A percentile compares a stretch with the other conserved stretches of the same genome.
Conservation (phyloP, 2,888 invertebrate species). For the Beris chalybata region DNA sequence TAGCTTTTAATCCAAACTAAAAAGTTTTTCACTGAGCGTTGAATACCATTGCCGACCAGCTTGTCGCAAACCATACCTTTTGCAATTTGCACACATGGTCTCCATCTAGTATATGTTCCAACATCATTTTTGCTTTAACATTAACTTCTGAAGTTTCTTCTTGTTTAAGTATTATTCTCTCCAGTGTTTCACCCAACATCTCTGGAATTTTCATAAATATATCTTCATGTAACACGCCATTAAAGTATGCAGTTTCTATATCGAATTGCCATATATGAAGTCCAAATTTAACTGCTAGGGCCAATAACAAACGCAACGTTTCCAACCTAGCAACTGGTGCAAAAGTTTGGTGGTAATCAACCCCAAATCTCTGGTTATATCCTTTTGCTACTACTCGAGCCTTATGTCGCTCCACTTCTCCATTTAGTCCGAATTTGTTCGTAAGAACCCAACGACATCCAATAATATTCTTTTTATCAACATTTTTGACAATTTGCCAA, state of each 20-base stretch:
- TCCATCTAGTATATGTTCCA: conserved; percentile 11
- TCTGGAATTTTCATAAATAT: conserved; percentile 31
- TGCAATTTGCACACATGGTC: conserved; percentile 34
- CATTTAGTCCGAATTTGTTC: conserved; percentile 30
- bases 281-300: conserved; percentile 32
- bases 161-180: conserved; percentile 32
- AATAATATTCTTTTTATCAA: conserved; percentile 19
- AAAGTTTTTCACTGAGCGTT: too few relatives aligned
- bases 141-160: neutral
- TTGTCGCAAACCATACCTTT: conserved; percentile 30
- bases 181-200: conserved; percentile 31
- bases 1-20: too few relatives aligned
- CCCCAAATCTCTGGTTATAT: conserved; percentile 32
- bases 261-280: conserved; percentile 36
- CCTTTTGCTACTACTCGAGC: conserved; percentile 35
- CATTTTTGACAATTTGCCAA: conserved; percentile 29
- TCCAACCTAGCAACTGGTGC: conserved; percentile 35
- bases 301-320: conserved; percentile 35
- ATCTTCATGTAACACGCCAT: conserved; percentile 33
- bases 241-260: conserved; percentile 35
- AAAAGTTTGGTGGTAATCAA: conserved; percentile 35
- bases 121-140: conserved; percentile 24
- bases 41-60: too few relatives aligned
- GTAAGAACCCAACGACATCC: conserved; percentile 37
- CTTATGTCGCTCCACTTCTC: conserved; percentile 30